These are phyloP conservation scores for Oostethus manadensis DNA, from an alignment of 2,113 vertebrate species.

Conservation along the genomic window DNA sequence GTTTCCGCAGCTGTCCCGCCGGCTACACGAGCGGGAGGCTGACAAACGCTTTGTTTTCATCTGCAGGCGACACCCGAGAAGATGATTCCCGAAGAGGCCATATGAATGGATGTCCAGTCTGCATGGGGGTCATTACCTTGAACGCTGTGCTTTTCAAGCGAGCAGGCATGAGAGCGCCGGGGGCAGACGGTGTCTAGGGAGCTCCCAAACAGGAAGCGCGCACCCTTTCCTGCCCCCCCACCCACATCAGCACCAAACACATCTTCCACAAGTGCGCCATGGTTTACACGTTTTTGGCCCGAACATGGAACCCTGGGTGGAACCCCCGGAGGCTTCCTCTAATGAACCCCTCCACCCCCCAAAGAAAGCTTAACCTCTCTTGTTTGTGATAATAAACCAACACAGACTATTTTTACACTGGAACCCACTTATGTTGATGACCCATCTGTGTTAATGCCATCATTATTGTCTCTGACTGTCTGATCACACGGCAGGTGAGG, in stretches of 20 bases:
- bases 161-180: slow-evolving; percentile 28
- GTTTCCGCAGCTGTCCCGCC: slow-evolving; percentile 66
- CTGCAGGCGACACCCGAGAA: too few relatives aligned
- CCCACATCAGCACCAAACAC: neutral
- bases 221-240: slow-evolving; percentile 63
- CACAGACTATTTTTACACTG: too few relatives aligned
- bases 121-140: slow-evolving; percentile 58
- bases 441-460: too few relatives aligned
- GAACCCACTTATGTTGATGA: too few relatives aligned
- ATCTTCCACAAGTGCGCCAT: slow-evolving; percentile 54
- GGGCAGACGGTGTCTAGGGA: slow-evolving; percentile 39
- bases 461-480: too few relatives aligned
- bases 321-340: slow-evolving; percentile 7
- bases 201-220: slow-evolving; percentile 62
- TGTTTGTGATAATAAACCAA: too few relatives aligned
- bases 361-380: too few relatives aligned
- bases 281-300: slow-evolving; percentile 45
- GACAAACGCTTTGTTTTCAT: slow-evolving; percentile 13
- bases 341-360: too few relatives aligned
- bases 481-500: too few relatives aligned
- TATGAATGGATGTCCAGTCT: neutral
- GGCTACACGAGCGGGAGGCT: slow-evolving; percentile 5
- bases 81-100: too few relatives aligned
- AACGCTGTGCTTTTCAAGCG: slow-evolving; percentile 39
- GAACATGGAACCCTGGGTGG: slow-evolving; percentile 41